These are phyloP conservation scores for Erynnis tages DNA, from an alignment of 2,888 invertebrate species.

Conservation along the genomic window DNA sequence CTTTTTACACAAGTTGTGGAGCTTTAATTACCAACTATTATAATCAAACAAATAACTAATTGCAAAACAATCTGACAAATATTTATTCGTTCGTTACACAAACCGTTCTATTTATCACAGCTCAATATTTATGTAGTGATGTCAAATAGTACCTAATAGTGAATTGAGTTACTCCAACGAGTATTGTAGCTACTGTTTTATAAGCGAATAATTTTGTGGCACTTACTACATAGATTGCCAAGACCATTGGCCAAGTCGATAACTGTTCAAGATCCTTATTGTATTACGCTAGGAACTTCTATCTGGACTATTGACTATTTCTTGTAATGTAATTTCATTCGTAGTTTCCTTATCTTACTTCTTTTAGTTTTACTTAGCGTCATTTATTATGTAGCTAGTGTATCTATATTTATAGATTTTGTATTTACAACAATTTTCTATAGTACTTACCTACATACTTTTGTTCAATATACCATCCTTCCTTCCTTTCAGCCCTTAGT, in stretches of 20 bases:
- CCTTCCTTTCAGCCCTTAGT: too few species aligned
- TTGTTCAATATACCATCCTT: too few species aligned
- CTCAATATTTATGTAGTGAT: conserved; percentile 15
- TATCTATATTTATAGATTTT: too few species aligned
- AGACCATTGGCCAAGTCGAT: conserved; percentile 9
- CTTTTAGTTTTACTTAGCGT: neutral
- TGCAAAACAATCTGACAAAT: conserved; percentile 7
- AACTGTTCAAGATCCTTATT: conserved; percentile 5
- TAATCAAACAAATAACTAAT: neutral
- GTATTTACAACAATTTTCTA: too few species aligned
- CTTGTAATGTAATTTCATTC: neutral
- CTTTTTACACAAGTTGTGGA: too few species aligned
- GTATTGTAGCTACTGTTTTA: conserved; percentile 14
- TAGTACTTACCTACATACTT: too few species aligned
- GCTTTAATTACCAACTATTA: too few species aligned
- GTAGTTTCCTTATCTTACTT: neutral
- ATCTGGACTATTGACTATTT: conserved; percentile 1
- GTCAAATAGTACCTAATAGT: conserved; percentile 13
- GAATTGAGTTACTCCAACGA: conserved; percentile 9
- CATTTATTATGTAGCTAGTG: too few species aligned
- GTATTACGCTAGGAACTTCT: neutral
- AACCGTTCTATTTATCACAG: neutral
- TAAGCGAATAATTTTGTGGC: conserved; percentile 12
- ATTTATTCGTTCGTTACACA: neutral
- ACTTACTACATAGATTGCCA: neutral